These are phyloP conservation scores for Macrochelys suwanniensis DNA, from an alignment of 2,797 vertebrate genomes.

Conservation along the genomic window DNA sequence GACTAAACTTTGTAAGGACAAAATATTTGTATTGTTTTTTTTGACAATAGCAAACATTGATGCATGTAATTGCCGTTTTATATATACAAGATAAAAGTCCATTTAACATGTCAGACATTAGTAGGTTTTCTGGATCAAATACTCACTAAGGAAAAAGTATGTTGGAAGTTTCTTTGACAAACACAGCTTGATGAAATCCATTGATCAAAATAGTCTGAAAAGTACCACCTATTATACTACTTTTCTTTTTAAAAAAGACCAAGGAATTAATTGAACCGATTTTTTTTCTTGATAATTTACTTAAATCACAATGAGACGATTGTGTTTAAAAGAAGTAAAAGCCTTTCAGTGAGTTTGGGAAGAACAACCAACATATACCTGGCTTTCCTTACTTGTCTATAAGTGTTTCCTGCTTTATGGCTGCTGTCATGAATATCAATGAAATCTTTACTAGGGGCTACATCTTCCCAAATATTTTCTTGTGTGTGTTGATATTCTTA, in stretches of 20 bases:
- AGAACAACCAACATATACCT: neutral
- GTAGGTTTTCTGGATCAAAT: constrained; percentile 1
- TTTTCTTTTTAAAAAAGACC: neutral
- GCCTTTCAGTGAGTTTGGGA: neutral
- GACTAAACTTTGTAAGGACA: constrained; percentile 47
- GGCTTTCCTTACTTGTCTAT: neutral
- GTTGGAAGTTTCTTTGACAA: neutral
- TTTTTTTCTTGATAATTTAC: neutral
- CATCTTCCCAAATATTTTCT: neutral
- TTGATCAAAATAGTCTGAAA: constrained; percentile 18
- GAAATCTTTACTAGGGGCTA: neutral
- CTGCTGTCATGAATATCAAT: neutral
- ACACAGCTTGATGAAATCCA: constrained; percentile 10
- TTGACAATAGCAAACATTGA: constrained; percentile 15
- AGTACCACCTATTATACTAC: neutral
- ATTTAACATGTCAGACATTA: neutral
- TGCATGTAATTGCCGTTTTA: neutral
- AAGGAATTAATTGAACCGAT: neutral
- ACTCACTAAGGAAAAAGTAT: constrained; percentile 13
- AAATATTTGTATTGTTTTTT: constrained; percentile 39
- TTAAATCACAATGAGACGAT: neutral
- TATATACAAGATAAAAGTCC: neutral
- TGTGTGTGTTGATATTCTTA: neutral
- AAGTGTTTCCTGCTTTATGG: neutral
- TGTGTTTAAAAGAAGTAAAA: neutral